Evolutionary conservation across 1,140 invertebrate species (phyloP), one percentile per base, ranked within the genome.

Genomic region (Drosophila eugracilis): DNA sequence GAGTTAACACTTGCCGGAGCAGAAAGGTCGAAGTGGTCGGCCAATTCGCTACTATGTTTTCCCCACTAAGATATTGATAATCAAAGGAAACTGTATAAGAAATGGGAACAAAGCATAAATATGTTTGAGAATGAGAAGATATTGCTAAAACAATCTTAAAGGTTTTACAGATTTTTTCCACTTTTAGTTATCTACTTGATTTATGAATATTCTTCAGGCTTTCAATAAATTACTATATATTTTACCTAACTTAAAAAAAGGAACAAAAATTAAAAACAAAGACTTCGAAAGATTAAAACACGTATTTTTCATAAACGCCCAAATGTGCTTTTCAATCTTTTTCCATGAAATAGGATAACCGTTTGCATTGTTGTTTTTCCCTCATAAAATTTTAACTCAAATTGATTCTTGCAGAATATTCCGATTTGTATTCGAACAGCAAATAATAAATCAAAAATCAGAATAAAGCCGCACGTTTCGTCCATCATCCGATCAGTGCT

Each of bases 1-100:
- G 52, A 62, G 63, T 58, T 47, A 53, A 54, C 50, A 72, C 42
- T 72, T 60, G 7, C 62, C 41, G 53, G 62, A 17, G 19, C 57
- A 62, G 34, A 52, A 53, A 73, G 57, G 41, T 60, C 42, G 71
- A 58, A 47, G 19, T 49, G 47, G 47, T 44, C 34, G 57, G 5
- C 15, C 36, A 39, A 30, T 30, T 44, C 12, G 3, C 36, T 7
- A 6, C 30, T 42, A 22, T 53, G 52, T 42, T 19, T 14, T 42
- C 21, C 34, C 1, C 22, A 21, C 26, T 6, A 15, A 15, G n/a
- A 34, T 41, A 50, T 66, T 15, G 45, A 48, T 62, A 15, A 57
- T 22, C 30, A 41, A 19, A 26, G 10, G 37, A 26, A 12, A 32
- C 30, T 32, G 30, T 3, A 1, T 5, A 4, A 7, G 26, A 28